These are phyloP conservation scores for Zosterops borbonicus DNA, from an alignment of 2,113 vertebrate genomes.

Conservation along the genomic window DNA sequence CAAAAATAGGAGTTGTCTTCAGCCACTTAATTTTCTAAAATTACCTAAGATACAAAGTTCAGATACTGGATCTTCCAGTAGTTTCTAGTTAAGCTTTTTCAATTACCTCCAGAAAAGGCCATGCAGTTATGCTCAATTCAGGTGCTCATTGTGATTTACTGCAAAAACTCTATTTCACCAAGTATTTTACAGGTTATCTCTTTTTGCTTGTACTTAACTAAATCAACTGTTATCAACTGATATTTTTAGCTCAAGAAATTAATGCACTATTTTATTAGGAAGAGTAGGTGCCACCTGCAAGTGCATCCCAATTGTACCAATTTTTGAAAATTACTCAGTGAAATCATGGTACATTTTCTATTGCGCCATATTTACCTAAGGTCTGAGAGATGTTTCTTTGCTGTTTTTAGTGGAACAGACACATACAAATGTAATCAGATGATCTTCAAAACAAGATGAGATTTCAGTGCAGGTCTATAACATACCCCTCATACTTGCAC, in stretches of 20 bases:
- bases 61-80: not conserved
- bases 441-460: not conserved
- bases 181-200: not conserved
- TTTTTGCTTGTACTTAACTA: not conserved
- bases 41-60: rapidly evolving
- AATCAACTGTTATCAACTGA: not conserved
- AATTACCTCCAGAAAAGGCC: not conserved
- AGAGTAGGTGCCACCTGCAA: not conserved
- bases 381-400: not conserved
- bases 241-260: not conserved
- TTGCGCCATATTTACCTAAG: not conserved
- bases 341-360: not conserved
- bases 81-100: not conserved
- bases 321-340: not conserved
- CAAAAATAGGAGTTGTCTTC: not conserved
- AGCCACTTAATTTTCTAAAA: not conserved
- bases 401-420: not conserved
- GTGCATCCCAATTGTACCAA: not conserved
- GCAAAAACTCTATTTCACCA: not conserved
- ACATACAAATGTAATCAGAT: not conserved
- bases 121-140: not conserved
- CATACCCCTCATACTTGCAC: not conserved
- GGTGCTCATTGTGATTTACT: not conserved
- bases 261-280: not conserved
- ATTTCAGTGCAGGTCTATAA: not conserved